Base-by-base conservation (phyloP, 2,888 invertebrate species). In the Eucriotettix oculatus region DNA sequence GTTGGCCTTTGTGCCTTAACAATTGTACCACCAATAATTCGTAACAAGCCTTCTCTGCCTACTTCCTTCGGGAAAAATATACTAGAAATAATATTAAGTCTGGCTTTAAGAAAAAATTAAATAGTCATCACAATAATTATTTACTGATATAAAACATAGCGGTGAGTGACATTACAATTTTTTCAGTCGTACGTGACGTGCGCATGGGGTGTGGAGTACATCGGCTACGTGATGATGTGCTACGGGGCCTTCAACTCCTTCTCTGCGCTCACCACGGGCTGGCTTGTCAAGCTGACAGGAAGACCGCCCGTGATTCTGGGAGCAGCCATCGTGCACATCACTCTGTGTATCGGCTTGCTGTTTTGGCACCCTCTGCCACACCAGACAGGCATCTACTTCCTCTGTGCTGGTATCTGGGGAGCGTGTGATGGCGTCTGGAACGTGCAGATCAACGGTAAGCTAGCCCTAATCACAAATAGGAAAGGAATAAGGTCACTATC, bases 211-310 rank as follows among this genome's bases (percentile, higher is more conserved):
- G 79, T 85, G 0, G 77, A 81, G 16, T 78, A 81, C 55, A 82
- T 86, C 1, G 86, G 86, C 0, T 83, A 81, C 67, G 81, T 85
- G 12, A 81, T 85, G 80, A 81, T 85, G 69, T 79, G 81, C 44
- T 83, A 77, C 66, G 86, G 85, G 0, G 68, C 82, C 0, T 76
- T 78, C 1, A 81, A 83, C 62, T 82, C 84, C 0, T 64, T 82
- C 1, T 80, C 82, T 29, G 83, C 84, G 40, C 72, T 77, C 57
- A 67, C 72, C 44, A 76, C 76, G 63, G 79, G 79, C 5, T 73
- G 74, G 17, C 63, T 78, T 12, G 73, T 74, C 57, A 76, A 68
- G 65, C 68, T 72, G 55, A 69, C 75, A 41, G 78, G 79, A 1
- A 68, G 78, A 52, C 67, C 75, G 57, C 71, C 75, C 0, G 71